A percentile compares a stretch with the other conserved stretches of the same genome.
Conservation (phyloP, 64 coral and sea anemone genomes). For the Montipora capricornis region DNA sequence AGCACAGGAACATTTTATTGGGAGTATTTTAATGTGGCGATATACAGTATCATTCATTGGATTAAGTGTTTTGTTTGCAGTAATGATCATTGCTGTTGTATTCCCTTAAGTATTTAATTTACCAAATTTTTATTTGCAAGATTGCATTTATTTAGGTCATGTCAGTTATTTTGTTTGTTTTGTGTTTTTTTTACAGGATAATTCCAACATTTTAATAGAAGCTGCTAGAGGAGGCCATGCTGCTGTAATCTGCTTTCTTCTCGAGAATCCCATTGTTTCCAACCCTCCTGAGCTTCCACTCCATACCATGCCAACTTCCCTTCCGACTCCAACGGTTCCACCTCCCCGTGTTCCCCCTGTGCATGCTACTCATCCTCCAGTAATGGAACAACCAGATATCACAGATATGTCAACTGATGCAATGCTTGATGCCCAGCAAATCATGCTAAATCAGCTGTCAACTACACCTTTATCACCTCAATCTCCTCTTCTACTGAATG, state of each 20-base stretch:
- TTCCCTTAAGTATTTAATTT: not conserved
- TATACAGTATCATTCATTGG: too few species aligned
- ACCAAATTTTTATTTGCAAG: not conserved
- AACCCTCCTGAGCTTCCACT: conserved; percentile 89
- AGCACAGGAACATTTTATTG: too few species aligned
- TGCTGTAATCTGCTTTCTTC: conserved; percentile 87
- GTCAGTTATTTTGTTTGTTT: not conserved
- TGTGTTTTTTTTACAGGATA: conserved; percentile 71
- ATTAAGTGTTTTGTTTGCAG: too few species aligned
- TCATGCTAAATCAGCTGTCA: conserved; percentile 70
- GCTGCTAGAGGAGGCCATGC: conserved; percentile 98
- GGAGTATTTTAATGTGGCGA: too few species aligned
- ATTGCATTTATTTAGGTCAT: not conserved
- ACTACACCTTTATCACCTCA: conserved; percentile 76
- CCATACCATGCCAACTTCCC: conserved; percentile 73
- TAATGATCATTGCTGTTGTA: too few species aligned
- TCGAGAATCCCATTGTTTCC: conserved; percentile 87
- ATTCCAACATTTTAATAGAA: conserved; percentile 96
- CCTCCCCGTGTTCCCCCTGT: conserved; percentile 96
- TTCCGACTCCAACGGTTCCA: conserved; percentile 84
- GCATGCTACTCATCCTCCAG: conserved; percentile 87
- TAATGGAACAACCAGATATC: conserved; percentile 85
- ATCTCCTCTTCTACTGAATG: conserved; percentile 67
- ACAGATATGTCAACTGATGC: conserved; percentile 71
- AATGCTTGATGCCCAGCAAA: conserved; percentile 52